Evolutionary conservation across 2,888 invertebrate species (phyloP).

Genomic region (Chymomyza procnemis): DNA sequence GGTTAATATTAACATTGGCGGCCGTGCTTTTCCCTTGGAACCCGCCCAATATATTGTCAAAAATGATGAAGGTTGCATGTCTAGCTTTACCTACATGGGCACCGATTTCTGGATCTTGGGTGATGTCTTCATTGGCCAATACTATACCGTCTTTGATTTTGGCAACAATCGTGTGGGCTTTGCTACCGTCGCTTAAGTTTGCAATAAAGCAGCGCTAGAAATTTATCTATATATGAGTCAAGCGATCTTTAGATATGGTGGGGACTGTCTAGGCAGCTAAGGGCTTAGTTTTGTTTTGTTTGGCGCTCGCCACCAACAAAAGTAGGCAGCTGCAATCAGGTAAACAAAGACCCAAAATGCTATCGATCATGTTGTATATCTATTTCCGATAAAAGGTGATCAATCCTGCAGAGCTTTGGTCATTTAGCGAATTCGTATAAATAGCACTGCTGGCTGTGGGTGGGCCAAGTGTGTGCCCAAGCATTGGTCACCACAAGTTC

Average conservation of each 20-base stretch:
- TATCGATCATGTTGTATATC: conserved; percentile 23
- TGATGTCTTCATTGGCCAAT: conserved; percentile 95
- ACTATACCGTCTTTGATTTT: conserved; percentile 95
- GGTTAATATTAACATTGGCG: conserved; percentile 87
- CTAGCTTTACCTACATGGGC: conserved; percentile 93
- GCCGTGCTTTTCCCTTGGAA: conserved; percentile 85
- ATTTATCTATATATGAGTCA: not conserved
- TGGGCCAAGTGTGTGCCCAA: conserved; percentile 32
- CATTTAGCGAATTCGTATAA: conserved; percentile 31
- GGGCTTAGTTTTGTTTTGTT: not conserved
- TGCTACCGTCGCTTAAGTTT: conserved; percentile 82
- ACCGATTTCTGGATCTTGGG: conserved; percentile 93
- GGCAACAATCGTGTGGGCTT: conserved; percentile 91
- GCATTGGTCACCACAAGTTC: conserved; percentile 21
- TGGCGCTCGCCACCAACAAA: too few species aligned
- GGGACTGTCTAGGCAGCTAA: not conserved
- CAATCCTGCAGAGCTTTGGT: conserved; percentile 23
- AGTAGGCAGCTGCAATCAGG: not conserved
- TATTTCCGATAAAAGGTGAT: conserved; percentile 47
- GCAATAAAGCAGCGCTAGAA: not conserved
- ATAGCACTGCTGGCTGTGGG: conserved; percentile 16
- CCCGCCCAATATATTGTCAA: conserved; percentile 87
- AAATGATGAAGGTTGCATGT: conserved; percentile 87
- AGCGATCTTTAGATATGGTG: not conserved
- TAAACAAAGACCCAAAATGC: not conserved